A percentile compares a stretch with the other conserved stretches of the same genome.
Conservation (phyloP, 2,888 invertebrate species). For the Dilophus febrilis region DNA sequence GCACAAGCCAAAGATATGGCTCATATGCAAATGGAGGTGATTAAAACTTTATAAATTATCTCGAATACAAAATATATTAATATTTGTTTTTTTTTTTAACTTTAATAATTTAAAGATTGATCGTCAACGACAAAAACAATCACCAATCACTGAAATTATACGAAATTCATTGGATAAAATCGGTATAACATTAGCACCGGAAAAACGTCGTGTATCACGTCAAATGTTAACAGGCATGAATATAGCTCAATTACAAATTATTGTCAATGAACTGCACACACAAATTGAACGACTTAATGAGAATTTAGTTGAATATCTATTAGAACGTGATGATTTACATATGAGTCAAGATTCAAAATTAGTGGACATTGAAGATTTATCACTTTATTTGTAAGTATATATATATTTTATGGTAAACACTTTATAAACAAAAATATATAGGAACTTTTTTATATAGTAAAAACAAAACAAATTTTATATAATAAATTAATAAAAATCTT, state of each 20-base stretch:
- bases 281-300: slow-evolving; percentile 89
- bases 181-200: slow-evolving; percentile 65
- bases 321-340: slow-evolving; percentile 88
- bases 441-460: neutral
- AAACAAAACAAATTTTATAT: no score
- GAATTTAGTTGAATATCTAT: slow-evolving; percentile 69
- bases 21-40: slow-evolving; percentile 75
- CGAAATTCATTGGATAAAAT: slow-evolving; percentile 64
- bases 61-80: neutral
- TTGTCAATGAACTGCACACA: slow-evolving; percentile 86
- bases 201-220: slow-evolving; percentile 65
- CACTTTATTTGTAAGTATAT: slow-evolving; percentile 62
- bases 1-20: slow-evolving; percentile 86
- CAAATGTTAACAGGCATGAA: slow-evolving; percentile 85
- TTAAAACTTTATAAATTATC: no score
- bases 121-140: slow-evolving; percentile 50
- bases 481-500: neutral
- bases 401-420: no score
- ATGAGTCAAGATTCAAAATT: slow-evolving; percentile 97
- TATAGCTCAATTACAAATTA: slow-evolving; percentile 76
- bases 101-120: slow-evolving; percentile 27
- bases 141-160: slow-evolving; percentile 76
- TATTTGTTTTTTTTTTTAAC: neutral
- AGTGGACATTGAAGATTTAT: slow-evolving; percentile 91
- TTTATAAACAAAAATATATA: slow-evolving; percentile 2